Base-by-base conservation (phyloP, 2,797 vertebrate species). In the Staurois parvus region DNA sequence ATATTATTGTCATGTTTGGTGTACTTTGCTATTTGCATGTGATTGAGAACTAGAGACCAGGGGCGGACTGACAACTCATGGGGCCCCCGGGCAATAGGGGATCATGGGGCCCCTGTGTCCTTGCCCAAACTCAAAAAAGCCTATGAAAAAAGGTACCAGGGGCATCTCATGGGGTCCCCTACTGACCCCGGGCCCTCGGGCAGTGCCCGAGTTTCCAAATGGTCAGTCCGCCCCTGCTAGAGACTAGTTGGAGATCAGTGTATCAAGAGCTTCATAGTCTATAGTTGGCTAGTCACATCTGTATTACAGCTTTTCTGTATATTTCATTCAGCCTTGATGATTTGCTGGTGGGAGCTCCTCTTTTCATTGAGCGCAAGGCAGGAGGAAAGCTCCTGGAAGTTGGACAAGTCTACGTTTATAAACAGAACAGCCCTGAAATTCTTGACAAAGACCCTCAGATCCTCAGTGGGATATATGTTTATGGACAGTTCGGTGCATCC, bases 271-370 rank as follows among this genome's bases (percentile, higher is more conserved):
- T 24, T 5, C 11, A 56, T 56, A 24, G 52, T 56, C 19, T 56
- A 6, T 59, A 24, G n/a, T 59, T 24, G 21, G 21, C 21, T 59
- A 9, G 19, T 59, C 52, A 59, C 19, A 59, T 59, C 4, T 56
- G 21, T 56, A 48, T 48, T 48, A 48, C 45, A 48, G 45, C 11
- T 2, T 48, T 52, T 52, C 3, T n/a, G 21, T 59, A 24, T 59
- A 8, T 59, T 59, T 59, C 4, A 24, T 11, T 26, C 88, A 97
- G 97, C 87, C 87, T 67, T 48, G 95, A 97, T 0, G 97, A 97
- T 0, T 88, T 97, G 32, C 88, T 97, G 86, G 92, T 97, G 21
- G 96, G 96, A 0, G 96, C 96, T 0, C 96, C 97, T 0, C 92
- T 97, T 17, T 96, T 91, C 89, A 93, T 96, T 94, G 94, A 91